Conservation (phyloP, 1,140 invertebrate genomes). For the Drosophila sucinea region DNA sequence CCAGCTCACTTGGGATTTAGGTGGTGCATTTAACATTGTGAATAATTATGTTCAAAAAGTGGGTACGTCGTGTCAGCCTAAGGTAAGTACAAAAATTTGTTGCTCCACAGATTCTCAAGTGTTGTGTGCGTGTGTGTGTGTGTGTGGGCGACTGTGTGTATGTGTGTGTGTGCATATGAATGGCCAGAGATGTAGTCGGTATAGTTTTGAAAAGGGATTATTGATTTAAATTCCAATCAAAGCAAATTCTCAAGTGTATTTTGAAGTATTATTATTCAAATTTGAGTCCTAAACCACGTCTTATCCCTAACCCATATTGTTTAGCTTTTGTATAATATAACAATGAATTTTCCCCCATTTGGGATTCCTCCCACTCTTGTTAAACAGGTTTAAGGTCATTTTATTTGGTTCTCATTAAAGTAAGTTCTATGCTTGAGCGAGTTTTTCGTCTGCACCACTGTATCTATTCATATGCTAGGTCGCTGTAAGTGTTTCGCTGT, state of each 20-base stretch:
- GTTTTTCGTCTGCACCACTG: constrained; percentile 5
- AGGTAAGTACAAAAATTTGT: constrained; percentile 65
- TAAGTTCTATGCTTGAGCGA: background rate
- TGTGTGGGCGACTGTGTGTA: background rate
- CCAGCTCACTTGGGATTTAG: constrained; percentile 2
- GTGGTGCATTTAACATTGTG: constrained; percentile 10
- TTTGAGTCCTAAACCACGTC: background rate
- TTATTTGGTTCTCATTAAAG: constrained; percentile 5
- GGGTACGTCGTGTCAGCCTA: constrained; percentile 79
- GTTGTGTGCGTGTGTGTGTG: constrained; percentile 12
- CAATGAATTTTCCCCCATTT: background rate
- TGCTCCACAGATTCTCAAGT: background rate
- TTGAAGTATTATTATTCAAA: background rate
- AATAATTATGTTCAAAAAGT: constrained; percentile 76
- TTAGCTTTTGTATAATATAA: background rate
- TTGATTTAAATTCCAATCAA: background rate
- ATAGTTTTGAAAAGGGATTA: constrained; percentile 4
- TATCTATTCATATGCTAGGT: constrained; percentile 11
- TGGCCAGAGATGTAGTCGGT: background rate
- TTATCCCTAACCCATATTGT: too few relatives aligned
- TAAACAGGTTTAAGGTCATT: constrained; percentile 11
- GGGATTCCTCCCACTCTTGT: background rate
- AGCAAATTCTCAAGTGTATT: background rate
- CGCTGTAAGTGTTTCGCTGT: constrained; percentile 35
- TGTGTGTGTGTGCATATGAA: background rate